phyloP scores from a whole-genome alignment of 2,797 vertebrate species.

The Sebastes cheni region DNA sequence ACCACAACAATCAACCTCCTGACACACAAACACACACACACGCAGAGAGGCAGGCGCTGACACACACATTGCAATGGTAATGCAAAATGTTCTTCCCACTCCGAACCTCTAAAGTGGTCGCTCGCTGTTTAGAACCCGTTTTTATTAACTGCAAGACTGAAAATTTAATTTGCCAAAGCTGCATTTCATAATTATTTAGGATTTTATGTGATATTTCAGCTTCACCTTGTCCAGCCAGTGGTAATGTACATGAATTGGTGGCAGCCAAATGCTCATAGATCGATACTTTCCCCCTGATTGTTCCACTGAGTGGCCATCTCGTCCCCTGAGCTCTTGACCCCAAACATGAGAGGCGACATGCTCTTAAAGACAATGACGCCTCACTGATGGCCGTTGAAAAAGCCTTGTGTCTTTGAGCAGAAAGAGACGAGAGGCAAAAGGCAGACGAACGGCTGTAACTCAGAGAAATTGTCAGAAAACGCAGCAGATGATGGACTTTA shows the following conservation, averaged over 20 bases:
- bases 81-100: slow-evolving; percentile 38
- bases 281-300: slow-evolving; percentile 59
- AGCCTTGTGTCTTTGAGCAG: slow-evolving; percentile 27
- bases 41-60: slow-evolving; percentile 15
- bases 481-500: slow-evolving; percentile 76
- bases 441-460: slow-evolving; percentile 65
- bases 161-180: not conserved
- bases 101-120: slow-evolving; percentile 9
- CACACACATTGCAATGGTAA: slow-evolving; percentile 21
- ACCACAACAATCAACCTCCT: slow-evolving; percentile 80
- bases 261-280: slow-evolving; percentile 53
- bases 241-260: slow-evolving; percentile 27
- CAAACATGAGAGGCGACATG: slow-evolving; percentile 61
- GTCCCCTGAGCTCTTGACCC: slow-evolving; percentile 68
- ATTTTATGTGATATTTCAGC: slow-evolving; percentile 14
- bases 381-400: slow-evolving; percentile 36
- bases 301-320: slow-evolving; percentile 53
- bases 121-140: slow-evolving; percentile 14
- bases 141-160: slow-evolving; percentile 15
- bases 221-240: slow-evolving; percentile 21
- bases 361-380: slow-evolving; percentile 66
- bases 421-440: slow-evolving; percentile 48
- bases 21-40: slow-evolving; percentile 64
- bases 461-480: slow-evolving; percentile 72
- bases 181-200: not conserved